Evolutionary conservation across 2,113 vertebrate genomes (phyloP).

Genomic region (Macaca fascicularis): T2T-MFA8v1.1 NC_088384.1:98379001-98379500

Average conservation of each 20-base stretch:
- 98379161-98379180: not conserved
- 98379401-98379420: not conserved
- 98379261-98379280: not conserved
- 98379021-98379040: not conserved
- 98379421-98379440: not conserved
- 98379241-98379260: not conserved
- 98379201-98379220: constrained; percentile 47
- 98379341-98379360: not conserved
- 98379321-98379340: not conserved
- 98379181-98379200: not conserved
- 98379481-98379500: not conserved
- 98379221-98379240: constrained; percentile 26
- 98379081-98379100: constrained; percentile 7
- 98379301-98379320: not conserved
- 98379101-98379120: not conserved
- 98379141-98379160: not conserved
- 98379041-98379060: not conserved
- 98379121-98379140: not conserved
- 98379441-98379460: not conserved
- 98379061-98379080: not conserved
- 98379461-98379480: constrained; percentile 16
- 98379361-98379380: not conserved
- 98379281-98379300: not conserved
- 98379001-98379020: not conserved
- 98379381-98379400: not conserved